Evolutionary conservation across 2,113 vertebrate genomes (phyloP), one percentile per base, ranked within the genome.

Genomic region (Psophia crepitans): DNA sequence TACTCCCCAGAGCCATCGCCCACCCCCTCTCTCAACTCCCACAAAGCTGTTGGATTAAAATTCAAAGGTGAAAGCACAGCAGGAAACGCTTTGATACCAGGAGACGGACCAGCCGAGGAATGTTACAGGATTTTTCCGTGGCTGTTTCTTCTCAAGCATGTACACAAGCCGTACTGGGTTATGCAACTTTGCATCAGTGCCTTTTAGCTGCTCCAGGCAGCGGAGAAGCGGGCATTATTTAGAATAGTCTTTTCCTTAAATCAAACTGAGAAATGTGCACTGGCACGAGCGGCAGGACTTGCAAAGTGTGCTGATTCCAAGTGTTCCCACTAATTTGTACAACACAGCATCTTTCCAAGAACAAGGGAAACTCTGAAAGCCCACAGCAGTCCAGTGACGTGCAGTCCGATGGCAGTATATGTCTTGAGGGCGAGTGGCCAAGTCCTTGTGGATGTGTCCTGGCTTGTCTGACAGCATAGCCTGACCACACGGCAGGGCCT

Each of bases 101-200:
- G 81, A 96, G 82, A 76, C 7, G 22, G 79, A 87, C 73, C 89
- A 85, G 90, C 43, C 3, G 3, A 90, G 87, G 97, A 97, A 98
- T 96, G 93, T 97, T 97, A 94, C 93, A 89, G 96, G 92, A 85
- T 97, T 98, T 97, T 98, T 97, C 97, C 95, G 1, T 91, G 88
- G 92, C 97, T 98, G 97, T 95, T 97, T 98, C 92, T 96, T 97
- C 96, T 98, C 97, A 98, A 97, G 87, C 93, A 12, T 85, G 90
- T 48, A 77, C 90, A 93, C 82, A 86, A 93, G 89, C 95, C 85
- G 89, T 18, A 4, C 91, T 81, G 93, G 74, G 71, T 97, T 97
- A 73, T 96, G 96, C 96, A 97, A 97, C 79, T 69, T 28, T 43
- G 61, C 85, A 84, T 85, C 79, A 4, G 83, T 87, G 96, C 85